A percentile compares a stretch with the other conserved stretches of the same genome.
phyloP scores from a whole-genome alignment of 2,888 invertebrate genomes.

The Vanessa cardui region DNA sequence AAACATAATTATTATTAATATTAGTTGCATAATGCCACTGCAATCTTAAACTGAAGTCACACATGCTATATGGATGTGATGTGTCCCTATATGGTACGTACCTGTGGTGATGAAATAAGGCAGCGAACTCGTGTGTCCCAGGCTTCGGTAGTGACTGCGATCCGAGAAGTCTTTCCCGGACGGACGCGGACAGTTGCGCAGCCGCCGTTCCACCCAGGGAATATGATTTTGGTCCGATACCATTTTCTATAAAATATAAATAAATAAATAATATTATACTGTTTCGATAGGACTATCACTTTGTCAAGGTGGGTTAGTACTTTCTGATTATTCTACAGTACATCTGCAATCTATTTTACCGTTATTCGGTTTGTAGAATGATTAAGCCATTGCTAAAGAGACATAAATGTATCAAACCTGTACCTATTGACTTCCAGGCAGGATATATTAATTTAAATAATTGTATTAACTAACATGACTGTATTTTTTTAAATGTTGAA shows the following conservation, averaged over 20 bases:
- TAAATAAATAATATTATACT: too few relatives aligned
- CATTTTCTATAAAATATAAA: slow-evolving; percentile 80
- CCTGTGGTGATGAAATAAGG: slow-evolving; percentile 85
- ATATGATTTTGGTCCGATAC: slow-evolving; percentile 91
- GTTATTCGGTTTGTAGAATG: too few relatives aligned
- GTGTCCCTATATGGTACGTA: slow-evolving; percentile 46
- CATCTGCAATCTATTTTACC: too few relatives aligned
- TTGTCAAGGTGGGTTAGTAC: too few relatives aligned
- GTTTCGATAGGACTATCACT: too few relatives aligned
- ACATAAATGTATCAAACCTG: too few relatives aligned
- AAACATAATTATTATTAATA: background rate
- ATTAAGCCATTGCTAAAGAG: too few relatives aligned
- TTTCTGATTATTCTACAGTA: too few relatives aligned
- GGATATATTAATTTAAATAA: too few relatives aligned
- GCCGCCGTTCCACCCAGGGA: slow-evolving; percentile 93
- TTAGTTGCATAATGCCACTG: slow-evolving; percentile 10
- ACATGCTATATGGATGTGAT: background rate
- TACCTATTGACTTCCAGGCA: too few relatives aligned
- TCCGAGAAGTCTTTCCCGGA: slow-evolving; percentile 92
- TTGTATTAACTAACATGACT: too few relatives aligned
- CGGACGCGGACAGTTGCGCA: slow-evolving; percentile 93
- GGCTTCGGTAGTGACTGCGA: slow-evolving; percentile 93
- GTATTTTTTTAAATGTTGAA: too few relatives aligned
- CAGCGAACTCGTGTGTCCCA: slow-evolving; percentile 87
- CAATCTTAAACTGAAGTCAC: background rate